phyloP scores from a whole-genome alignment of 2,888 invertebrate species.

The Trachelus stipa region DNA sequence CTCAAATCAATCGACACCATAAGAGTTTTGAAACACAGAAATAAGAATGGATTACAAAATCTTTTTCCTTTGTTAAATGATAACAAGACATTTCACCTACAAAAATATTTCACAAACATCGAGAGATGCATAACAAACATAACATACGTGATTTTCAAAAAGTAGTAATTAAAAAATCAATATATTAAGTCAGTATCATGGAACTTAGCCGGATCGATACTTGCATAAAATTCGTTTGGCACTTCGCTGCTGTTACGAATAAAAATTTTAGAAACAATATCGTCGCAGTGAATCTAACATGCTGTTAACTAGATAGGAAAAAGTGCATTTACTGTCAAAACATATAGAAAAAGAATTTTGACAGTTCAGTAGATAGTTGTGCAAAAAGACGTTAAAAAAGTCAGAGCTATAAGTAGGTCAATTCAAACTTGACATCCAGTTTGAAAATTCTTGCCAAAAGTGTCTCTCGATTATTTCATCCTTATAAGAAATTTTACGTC shows the following conservation, averaged over 20 bases:
- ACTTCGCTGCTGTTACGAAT: neutral
- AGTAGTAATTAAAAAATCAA: neutral
- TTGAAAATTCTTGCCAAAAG: too few species aligned
- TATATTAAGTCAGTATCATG: neutral
- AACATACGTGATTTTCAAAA: neutral
- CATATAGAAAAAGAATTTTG: neutral
- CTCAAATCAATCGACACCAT: neutral
- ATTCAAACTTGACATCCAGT: too few species aligned
- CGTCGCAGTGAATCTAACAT: neutral
- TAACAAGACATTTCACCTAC: neutral
- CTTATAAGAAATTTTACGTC: neutral
- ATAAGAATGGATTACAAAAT: neutral
- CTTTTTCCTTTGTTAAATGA: neutral
- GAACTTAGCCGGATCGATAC: neutral
- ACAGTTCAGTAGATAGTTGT: neutral
- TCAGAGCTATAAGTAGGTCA: too few species aligned
- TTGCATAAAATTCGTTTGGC: neutral
- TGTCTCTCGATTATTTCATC: too few species aligned
- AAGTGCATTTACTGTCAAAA: neutral
- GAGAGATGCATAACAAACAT: neutral
- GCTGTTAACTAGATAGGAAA: neutral
- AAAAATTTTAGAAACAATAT: neutral
- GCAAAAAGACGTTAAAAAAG: neutral
- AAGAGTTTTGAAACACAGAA: neutral
- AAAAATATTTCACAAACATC: neutral